phyloP scores from a whole-genome alignment of 1,140 invertebrate genomes.

The Melanaphis sacchari region DNA sequence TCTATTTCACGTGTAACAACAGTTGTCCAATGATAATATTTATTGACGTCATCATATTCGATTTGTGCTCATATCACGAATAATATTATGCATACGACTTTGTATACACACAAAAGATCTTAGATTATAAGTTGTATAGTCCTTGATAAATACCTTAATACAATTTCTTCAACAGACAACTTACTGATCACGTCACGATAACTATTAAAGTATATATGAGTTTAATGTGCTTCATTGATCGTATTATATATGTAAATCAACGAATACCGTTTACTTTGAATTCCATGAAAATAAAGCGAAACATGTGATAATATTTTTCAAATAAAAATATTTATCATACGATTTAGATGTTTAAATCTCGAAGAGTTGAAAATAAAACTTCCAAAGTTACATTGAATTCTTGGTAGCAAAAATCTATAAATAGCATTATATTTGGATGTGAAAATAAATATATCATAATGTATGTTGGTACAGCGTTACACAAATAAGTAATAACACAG shows the following conservation, averaged over 20 bases:
- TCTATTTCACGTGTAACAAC: neutral
- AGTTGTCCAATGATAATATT: neutral
- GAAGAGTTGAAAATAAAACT: neutral
- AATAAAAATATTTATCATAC: neutral
- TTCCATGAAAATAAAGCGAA: neutral
- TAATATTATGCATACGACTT: neutral
- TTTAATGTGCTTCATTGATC: neutral
- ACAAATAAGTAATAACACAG: too few relatives aligned
- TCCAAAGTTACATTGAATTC: neutral
- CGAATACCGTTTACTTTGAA: neutral
- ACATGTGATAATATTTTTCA: neutral
- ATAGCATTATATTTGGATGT: neutral
- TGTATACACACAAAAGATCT: neutral
- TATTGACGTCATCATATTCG: neutral
- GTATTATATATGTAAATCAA: neutral
- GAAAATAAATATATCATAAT: neutral
- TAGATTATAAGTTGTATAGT: neutral
- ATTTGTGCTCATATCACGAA: neutral
- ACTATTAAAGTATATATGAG: neutral
- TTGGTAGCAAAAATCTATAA: neutral
- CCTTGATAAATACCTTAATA: neutral
- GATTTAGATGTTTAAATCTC: neutral
- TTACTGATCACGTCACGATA: neutral
- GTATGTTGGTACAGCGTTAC: too few relatives aligned
- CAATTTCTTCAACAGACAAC: neutral